Conservation (phyloP, 2,797 vertebrate species). For the Phrynocephalus guinanensis region DNA sequence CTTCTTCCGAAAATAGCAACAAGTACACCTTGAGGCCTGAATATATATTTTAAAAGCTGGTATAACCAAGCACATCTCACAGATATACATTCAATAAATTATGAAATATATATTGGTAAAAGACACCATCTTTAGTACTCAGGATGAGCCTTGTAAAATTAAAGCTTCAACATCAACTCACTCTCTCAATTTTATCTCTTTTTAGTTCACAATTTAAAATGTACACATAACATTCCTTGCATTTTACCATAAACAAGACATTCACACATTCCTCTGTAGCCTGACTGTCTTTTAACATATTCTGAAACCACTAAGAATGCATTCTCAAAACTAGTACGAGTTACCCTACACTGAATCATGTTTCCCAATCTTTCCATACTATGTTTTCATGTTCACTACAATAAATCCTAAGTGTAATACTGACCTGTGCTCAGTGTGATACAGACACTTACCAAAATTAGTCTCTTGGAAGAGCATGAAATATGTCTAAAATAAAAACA, state of each 20-base stretch:
- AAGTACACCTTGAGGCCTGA: neutral
- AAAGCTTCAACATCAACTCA: neutral
- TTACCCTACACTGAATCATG: conserved; percentile 19
- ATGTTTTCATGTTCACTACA: conserved; percentile 21
- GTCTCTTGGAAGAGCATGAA: conserved; percentile 3
- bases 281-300: neutral
- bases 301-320: neutral
- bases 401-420: neutral
- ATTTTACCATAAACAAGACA: neutral
- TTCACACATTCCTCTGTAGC: neutral
- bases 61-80: neutral
- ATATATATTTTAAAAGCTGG: neutral
- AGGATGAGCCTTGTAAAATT: neutral
- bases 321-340: conserved; percentile 4
- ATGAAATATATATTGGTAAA: neutral
- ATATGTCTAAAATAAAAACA: conserved; percentile 39
- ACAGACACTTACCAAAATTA: neutral
- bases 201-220: neutral
- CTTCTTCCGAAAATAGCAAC: conserved; percentile 7
- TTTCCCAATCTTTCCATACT: neutral
- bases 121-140: neutral
- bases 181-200: neutral
- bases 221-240: neutral
- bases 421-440: neutral
- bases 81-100: neutral